These are phyloP conservation scores for Eristalinus sepulchralis DNA, from an alignment of 2,888 invertebrate species.

Conservation along the genomic window DNA sequence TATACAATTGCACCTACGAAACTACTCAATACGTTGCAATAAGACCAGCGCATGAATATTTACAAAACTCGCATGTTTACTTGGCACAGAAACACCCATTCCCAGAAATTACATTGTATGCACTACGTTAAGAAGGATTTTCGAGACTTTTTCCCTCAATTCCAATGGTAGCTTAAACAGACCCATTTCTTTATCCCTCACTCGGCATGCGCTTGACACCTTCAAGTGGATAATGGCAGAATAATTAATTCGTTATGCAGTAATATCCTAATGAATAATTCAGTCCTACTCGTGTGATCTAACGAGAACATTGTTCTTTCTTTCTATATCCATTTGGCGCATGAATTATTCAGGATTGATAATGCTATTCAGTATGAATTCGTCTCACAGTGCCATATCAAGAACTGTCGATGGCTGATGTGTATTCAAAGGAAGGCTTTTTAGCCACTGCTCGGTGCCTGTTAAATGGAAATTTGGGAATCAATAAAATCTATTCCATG, in stretches of 20 bases:
- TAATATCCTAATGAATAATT: constrained; percentile 66
- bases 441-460: not conserved
- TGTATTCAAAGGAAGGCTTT: constrained; percentile 1
- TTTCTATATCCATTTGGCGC: constrained; percentile 61
- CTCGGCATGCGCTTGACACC: constrained; percentile 56
- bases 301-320: constrained; percentile 58
- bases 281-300: constrained; percentile 56
- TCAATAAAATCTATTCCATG: not conserved
- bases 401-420: not conserved
- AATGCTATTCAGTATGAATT: constrained; percentile 57
- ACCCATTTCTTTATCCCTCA: constrained; percentile 4
- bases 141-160: not conserved
- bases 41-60: too few relatives aligned
- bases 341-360: constrained; percentile 67
- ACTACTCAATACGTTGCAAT: too few relatives aligned
- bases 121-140: not conserved
- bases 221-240: constrained; percentile 64
- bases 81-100: too few relatives aligned
- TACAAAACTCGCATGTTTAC: too few relatives aligned
- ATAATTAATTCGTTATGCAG: constrained; percentile 65
- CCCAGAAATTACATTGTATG: not conserved
- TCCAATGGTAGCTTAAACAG: not conserved
- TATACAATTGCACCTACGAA: too few relatives aligned
- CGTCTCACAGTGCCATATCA: constrained; percentile 1
- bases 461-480: not conserved